Evolutionary conservation across 92 coral and sea anemone genomes (phyloP).

Genomic region (Umimayanthus chanpuru): DNA sequence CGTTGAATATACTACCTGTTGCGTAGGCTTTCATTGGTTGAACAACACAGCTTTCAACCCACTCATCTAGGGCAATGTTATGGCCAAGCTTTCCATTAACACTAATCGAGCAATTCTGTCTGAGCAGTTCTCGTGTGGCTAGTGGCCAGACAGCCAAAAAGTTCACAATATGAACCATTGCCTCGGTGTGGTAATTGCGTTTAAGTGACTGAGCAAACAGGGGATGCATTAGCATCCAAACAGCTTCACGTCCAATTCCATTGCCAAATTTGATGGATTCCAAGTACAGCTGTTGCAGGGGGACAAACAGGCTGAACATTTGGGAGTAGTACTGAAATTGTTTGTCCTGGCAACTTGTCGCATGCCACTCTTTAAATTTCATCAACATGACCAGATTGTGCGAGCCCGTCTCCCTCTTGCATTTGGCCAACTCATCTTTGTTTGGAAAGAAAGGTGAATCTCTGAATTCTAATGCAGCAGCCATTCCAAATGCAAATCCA

Average conservation of each 20-base stretch:
- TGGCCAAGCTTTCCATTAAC: slow-evolving; percentile 48
- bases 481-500: slow-evolving; percentile 34
- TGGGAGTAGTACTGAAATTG: slow-evolving; percentile 49
- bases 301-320: slow-evolving; percentile 60
- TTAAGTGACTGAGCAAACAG: slow-evolving; percentile 51
- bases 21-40: slow-evolving; percentile 56
- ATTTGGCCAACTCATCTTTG: slow-evolving; percentile 15
- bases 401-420: slow-evolving; percentile 14
- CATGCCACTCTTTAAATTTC: slow-evolving; percentile 35
- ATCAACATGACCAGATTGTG: slow-evolving; percentile 44
- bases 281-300: slow-evolving; percentile 44
- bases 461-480: slow-evolving; percentile 36
- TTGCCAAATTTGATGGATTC: slow-evolving; percentile 43
- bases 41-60: slow-evolving; percentile 56
- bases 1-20: too few species aligned
- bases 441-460: slow-evolving; percentile 7
- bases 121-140: slow-evolving; percentile 43
- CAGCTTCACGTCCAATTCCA: slow-evolving; percentile 57
- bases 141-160: slow-evolving; percentile 57
- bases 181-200: slow-evolving; percentile 59
- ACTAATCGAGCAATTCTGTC: slow-evolving; percentile 42
- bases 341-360: too few species aligned
- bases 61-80: slow-evolving; percentile 66
- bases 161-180: slow-evolving; percentile 62
- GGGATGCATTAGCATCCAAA: slow-evolving; percentile 55